Evolutionary conservation across 2,113 vertebrate species (phyloP).

Genomic region (Aramus guarauna): DNA sequence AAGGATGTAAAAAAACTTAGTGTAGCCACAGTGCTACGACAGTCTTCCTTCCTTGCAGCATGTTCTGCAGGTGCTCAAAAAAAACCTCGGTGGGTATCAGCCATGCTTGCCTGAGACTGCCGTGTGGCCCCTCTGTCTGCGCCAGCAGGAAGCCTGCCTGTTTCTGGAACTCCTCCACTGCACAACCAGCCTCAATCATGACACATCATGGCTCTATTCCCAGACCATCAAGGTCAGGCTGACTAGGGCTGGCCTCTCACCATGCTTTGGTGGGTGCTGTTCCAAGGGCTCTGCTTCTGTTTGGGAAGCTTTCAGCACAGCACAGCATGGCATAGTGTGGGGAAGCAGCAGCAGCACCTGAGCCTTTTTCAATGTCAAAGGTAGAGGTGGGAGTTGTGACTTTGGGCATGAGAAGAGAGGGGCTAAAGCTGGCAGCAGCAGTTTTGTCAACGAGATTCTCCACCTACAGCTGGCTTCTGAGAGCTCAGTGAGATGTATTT

Average conservation of each 20-base stretch:
- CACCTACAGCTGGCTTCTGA: not conserved
- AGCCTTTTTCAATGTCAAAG: not conserved
- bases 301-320: not conserved
- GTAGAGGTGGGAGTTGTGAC: not conserved
- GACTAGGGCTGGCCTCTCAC: constrained; percentile 1
- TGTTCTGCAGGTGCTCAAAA: not conserved
- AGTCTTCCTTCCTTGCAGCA: not conserved
- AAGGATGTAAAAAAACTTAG: not conserved
- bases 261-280: constrained; percentile 29
- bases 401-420: not conserved
- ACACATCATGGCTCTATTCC: constrained; percentile 48
- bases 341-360: not conserved
- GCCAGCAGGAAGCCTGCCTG: not conserved
- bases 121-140: not conserved
- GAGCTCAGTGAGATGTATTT: not conserved
- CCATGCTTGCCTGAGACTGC: not conserved
- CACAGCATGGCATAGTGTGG: not conserved
- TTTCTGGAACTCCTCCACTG: not conserved
- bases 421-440: not conserved
- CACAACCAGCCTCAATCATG: not conserved
- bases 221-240: constrained; percentile 60
- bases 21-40: not conserved
- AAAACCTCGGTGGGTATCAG: not conserved
- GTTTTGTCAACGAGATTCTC: not conserved
- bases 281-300: constrained; percentile 34